Evolutionary conservation across 2,888 invertebrate species (phyloP), one percentile per base, ranked within the genome.

Genomic region (Megastigmus dorsalis): DNA sequence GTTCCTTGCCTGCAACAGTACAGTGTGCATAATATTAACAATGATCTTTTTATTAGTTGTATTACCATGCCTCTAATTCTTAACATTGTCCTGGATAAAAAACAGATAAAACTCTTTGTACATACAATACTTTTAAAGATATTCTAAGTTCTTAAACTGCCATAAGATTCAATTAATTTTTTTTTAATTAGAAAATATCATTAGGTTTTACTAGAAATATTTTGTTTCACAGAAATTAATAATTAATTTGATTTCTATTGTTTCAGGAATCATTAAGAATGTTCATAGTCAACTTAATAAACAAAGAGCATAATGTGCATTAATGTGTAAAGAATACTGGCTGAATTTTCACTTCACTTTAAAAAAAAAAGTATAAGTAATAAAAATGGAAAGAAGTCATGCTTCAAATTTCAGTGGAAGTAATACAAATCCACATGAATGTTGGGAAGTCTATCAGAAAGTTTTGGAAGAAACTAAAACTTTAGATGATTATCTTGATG

Each of bases 391-490:
- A 26, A 83, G 75, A 76, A 75, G 78, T 52, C 84, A 84, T 50
- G 79, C 82, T 69, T 81, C 83, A 33, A 82, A 84, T 33, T 86
- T 83, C 60, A 78, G 80, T 48, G 84, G 82, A 28, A 81, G 80
- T 30, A 90, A 90, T 55, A 84, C 89, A 20, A 90, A 92, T 80
- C 89, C 92, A 78, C 90, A 91, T 28, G 93, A 92, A 74, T 93
- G 92, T 87, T 92, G 92, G 92, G 92, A 92, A 30, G 92, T 92
- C 82, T 92, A 91, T 85, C 90, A 91, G 80, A 91, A 91, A 85
- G 90, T 92, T 77, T 90, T 92, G 84, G 90, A 90, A 83, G 89
- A 90, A 78, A 89, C 90, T 0, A 89, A 90, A 77, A 88, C 89
- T 75, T 85, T 90, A 55, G 92, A 92, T 15, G 92, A 89, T 80